These are phyloP conservation scores for Ammodytes marinus DNA, from an alignment of 2,113 vertebrate genomes.

Conservation along the genomic window DNA sequence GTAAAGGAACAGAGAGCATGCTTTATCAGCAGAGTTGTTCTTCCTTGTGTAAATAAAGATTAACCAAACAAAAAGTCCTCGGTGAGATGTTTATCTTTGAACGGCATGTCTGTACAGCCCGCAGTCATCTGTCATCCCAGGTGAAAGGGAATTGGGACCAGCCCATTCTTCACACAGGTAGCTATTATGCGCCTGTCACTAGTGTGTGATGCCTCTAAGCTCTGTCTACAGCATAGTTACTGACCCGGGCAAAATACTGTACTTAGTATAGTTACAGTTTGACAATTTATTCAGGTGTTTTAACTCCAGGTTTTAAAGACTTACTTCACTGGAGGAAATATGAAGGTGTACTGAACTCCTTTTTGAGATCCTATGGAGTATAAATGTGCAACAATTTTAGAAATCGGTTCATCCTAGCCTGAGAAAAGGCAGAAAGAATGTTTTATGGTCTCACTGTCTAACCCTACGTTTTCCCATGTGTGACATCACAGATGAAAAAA, in stretches of 20 bases:
- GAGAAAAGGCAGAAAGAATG: too few species aligned
- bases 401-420: too few species aligned
- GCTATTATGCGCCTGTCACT: conserved; percentile 24
- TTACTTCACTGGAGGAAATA: too few species aligned
- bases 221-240: not conserved
- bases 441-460: too few species aligned
- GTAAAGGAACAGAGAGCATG: not conserved
- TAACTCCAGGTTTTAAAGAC: too few species aligned
- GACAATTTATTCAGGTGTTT: too few species aligned
- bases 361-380: too few species aligned
- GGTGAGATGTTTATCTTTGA: not conserved
- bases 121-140: conserved; percentile 32
- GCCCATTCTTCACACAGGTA: conserved; percentile 48
- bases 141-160: conserved; percentile 27
- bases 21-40: conserved; percentile 18
- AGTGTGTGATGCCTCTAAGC: conserved; percentile 11
- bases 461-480: too few species aligned
- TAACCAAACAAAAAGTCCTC: conserved; percentile 27
- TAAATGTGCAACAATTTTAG: too few species aligned
- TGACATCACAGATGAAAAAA: too few species aligned
- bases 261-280: not conserved
- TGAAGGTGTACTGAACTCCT: too few species aligned
- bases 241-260: not conserved
- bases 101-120: not conserved
- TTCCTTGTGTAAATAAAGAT: conserved; percentile 39